phyloP scores from a whole-genome alignment of 2,797 vertebrate species.

The Tamandua tetradactyla region DNA sequence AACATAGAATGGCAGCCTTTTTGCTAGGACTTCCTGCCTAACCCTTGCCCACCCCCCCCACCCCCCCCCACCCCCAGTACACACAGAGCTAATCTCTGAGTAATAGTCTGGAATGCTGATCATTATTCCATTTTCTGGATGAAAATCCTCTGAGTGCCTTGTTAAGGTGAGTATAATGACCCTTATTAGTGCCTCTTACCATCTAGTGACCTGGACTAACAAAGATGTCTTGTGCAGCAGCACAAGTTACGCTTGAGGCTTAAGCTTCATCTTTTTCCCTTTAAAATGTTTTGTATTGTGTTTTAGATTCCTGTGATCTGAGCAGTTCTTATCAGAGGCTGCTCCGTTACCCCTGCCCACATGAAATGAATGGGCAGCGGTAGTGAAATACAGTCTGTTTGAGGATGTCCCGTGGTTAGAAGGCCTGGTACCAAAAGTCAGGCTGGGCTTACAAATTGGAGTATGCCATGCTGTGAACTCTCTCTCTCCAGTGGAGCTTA shows the following conservation, averaged over 20 bases:
- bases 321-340: not conserved
- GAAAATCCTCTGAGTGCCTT: not conserved
- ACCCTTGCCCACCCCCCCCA: too few species aligned
- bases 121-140: slow-evolving; percentile 46
- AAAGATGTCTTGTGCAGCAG: not conserved
- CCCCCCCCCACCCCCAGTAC: not conserved
- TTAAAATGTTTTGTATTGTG: not conserved
- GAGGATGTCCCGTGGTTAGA: not conserved
- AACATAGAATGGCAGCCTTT: slow-evolving; percentile 18
- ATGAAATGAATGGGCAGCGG: not conserved
- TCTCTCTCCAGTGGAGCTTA: too few species aligned
- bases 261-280: not conserved
- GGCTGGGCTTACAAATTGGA: not conserved
- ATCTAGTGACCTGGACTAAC: not conserved
- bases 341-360: not conserved
- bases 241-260: not conserved
- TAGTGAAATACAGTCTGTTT: not conserved
- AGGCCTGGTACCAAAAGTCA: not conserved
- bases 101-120: slow-evolving; percentile 18
- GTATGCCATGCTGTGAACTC: not conserved
- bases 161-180: not conserved
- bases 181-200: not conserved
- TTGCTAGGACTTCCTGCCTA: slow-evolving; percentile 26
- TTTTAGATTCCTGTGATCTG: not conserved
- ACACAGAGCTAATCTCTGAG: slow-evolving; percentile 2